Evolutionary conservation across 2,797 vertebrate genomes (phyloP).

Genomic region (Sebastes matsubarae): DNA sequence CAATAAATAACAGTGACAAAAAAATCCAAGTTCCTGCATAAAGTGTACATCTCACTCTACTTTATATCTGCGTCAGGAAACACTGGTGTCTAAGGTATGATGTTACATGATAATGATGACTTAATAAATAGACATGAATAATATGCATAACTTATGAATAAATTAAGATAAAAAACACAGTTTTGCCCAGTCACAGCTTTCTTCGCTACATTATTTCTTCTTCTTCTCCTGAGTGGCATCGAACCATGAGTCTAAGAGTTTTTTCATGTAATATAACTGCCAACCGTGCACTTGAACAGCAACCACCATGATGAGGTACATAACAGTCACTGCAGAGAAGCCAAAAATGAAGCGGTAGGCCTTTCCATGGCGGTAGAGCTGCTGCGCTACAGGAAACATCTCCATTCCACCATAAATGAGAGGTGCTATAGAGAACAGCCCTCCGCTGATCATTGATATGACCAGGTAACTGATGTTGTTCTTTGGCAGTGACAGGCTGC

Average conservation of each 20-base stretch:
- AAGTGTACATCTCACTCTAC: background rate
- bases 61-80: background rate
- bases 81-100: background rate
- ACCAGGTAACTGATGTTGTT: constrained; percentile 99
- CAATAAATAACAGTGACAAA: background rate
- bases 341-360: constrained; percentile 97
- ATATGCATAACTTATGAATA: constrained; percentile 26
- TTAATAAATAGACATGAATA: constrained; percentile 23
- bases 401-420: constrained; percentile 98
- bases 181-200: constrained; percentile 16
- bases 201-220: constrained; percentile 86
- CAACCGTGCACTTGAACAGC: constrained; percentile 95
- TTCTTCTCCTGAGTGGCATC: constrained; percentile 97
- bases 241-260: constrained; percentile 98
- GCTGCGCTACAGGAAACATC: constrained; percentile 97
- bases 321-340: constrained; percentile 93
- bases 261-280: constrained; percentile 99
- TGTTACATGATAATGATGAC: constrained; percentile 1
- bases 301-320: constrained; percentile 93
- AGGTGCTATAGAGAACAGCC: constrained; percentile 94
- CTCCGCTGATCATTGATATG: constrained; percentile 95
- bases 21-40: background rate
- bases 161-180: constrained; percentile 15
- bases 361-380: constrained; percentile 95
- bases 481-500: constrained; percentile 91